phyloP scores from a whole-genome alignment of 2,888 invertebrate genomes.

The Cataglyphis altisquamis region DNA sequence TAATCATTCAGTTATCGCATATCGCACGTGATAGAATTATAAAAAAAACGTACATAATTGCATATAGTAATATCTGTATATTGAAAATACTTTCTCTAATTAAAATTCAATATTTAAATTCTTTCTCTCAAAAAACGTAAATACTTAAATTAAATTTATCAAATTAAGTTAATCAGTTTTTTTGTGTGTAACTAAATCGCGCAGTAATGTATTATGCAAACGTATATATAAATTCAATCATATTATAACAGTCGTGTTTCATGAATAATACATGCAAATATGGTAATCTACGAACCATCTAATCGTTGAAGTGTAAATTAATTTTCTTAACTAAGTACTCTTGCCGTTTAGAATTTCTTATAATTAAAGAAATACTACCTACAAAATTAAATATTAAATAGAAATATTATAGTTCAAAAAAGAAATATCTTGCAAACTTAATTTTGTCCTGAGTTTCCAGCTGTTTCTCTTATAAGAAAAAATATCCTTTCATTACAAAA shows the following conservation, averaged over 20 bases:
- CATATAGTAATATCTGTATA: not conserved
- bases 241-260: conserved; percentile 11
- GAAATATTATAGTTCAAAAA: not conserved
- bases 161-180: not conserved
- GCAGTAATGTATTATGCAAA: not conserved
- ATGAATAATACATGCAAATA: conserved; percentile 8
- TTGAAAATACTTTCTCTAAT: too few species aligned
- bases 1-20: not conserved
- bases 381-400: not conserved
- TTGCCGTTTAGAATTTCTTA: not conserved
- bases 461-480: not conserved
- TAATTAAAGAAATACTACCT: conserved; percentile 13
- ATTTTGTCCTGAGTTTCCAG: not conserved
- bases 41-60: not conserved
- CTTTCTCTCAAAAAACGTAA: not conserved
- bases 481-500: not conserved
- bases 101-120: conserved; percentile 7
- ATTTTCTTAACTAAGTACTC: conserved; percentile 17
- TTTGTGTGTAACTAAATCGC: not conserved
- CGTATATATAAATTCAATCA: not conserved
- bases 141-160: conserved; percentile 9
- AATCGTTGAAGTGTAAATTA: conserved; percentile 27
- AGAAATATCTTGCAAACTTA: not conserved
- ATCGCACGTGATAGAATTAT: not conserved
- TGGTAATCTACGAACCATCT: conserved; percentile 17